Evolutionary conservation across 2,888 invertebrate genomes (phyloP).

Genomic region (Hedya salicella): DNA sequence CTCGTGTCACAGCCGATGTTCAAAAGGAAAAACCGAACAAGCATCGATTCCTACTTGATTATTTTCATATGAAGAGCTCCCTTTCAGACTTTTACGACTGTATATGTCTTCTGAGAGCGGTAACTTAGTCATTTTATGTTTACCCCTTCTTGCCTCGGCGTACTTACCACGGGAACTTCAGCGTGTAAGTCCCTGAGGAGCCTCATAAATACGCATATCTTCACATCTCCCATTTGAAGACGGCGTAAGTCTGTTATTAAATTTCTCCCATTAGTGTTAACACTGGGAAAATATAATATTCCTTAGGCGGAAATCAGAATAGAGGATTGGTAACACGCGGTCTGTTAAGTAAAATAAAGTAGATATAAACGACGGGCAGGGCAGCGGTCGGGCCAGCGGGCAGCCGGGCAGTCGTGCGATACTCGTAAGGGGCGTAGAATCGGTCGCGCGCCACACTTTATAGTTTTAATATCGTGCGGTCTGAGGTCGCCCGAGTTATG

Average conservation of each 20-base stretch:
- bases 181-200: constrained; percentile 74
- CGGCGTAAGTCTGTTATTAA: constrained; percentile 58
- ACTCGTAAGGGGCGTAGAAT: constrained; percentile 62
- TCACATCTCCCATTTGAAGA: constrained; percentile 75
- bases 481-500: constrained; percentile 69
- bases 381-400: constrained; percentile 43
- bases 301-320: neutral
- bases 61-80: constrained; percentile 77
- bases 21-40: constrained; percentile 54
- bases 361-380: constrained; percentile 60
- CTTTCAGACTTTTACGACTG: constrained; percentile 78
- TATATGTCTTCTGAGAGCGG: constrained; percentile 81
- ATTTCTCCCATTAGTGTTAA: constrained; percentile 48
- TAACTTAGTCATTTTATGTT: constrained; percentile 84
- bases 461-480: constrained; percentile 82
- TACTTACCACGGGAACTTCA: constrained; percentile 75
- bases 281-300: constrained; percentile 35
- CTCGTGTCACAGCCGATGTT: constrained; percentile 26
- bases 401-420: constrained; percentile 49
- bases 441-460: constrained; percentile 76
- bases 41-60: constrained; percentile 77
- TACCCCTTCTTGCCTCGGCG: constrained; percentile 74
- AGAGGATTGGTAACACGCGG: constrained; percentile 33
- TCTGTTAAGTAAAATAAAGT: constrained; percentile 54
- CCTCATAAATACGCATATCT: constrained; percentile 78